Conservation (phyloP, 2,888 invertebrate genomes). For the Ceriagrion tenellum region DNA sequence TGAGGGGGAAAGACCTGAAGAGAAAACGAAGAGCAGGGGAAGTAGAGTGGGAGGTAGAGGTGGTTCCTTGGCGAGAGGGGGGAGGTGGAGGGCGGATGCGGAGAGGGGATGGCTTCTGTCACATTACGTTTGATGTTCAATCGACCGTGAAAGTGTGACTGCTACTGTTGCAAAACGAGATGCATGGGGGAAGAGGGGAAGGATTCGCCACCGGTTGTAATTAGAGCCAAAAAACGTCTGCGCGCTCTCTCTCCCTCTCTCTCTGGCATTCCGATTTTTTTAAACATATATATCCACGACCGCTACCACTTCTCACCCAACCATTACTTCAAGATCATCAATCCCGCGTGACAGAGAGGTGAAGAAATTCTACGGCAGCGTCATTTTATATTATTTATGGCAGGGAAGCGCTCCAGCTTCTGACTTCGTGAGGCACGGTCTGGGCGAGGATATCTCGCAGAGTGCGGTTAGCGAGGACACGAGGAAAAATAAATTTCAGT, state of each 20-base stretch:
- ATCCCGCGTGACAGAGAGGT: neutral
- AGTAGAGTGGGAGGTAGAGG: neutral
- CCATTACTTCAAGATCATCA: constrained; percentile 19
- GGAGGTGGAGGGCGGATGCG: neutral
- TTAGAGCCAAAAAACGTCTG: constrained; percentile 55
- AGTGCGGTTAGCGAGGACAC: neutral
- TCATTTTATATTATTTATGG: neutral
- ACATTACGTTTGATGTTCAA: constrained; percentile 64
- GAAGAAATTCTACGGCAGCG: neutral
- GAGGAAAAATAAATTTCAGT: neutral
- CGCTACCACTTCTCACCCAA: constrained; percentile 22
- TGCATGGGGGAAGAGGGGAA: neutral
- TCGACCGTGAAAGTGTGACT: constrained; percentile 67
- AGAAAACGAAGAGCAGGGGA: neutral
- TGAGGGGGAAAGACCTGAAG: too few relatives aligned
- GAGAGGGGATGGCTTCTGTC: constrained; percentile 51
- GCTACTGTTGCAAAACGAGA: constrained; percentile 67
- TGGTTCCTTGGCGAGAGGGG: neutral
- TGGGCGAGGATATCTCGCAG: neutral
- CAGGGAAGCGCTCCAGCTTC: neutral
- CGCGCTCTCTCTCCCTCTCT: too few relatives aligned
- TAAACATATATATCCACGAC: neutral
- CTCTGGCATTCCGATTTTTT: constrained; percentile 33
- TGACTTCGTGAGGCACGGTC: neutral
- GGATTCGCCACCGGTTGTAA: constrained; percentile 54